These are phyloP conservation scores for Rhamphomyia laevipes DNA, from an alignment of 2,888 invertebrate species.

Conservation along the genomic window DNA sequence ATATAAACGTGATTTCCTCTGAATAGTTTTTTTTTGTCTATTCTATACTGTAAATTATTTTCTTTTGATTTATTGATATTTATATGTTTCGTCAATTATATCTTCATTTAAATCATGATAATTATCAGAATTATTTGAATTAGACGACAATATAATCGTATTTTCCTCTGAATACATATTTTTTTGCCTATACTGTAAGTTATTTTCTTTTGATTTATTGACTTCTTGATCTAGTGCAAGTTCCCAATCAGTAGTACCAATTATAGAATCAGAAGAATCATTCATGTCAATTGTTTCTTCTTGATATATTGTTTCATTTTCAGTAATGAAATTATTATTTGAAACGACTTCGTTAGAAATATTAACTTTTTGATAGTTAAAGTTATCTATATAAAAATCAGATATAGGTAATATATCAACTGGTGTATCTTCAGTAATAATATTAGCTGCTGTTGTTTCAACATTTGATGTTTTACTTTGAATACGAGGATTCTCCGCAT, in stretches of 20 bases:
- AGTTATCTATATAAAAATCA: constrained; percentile 18
- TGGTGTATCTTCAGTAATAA: constrained; percentile 47
- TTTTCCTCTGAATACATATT: neutral
- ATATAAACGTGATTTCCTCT: too few relatives aligned
- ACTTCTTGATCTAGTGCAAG: constrained; percentile 46
- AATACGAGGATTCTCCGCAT: constrained; percentile 10
- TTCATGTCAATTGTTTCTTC: constrained; percentile 2
- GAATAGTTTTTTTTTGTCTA: constrained; percentile 1
- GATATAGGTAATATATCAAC: constrained; percentile 37
- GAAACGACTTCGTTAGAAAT: neutral
- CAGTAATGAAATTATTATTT: constrained; percentile 6
- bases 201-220: constrained; percentile 11
- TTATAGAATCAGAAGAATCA: constrained; percentile 19
- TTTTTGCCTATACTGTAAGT: constrained; percentile 14
- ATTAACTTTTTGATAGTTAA: constrained; percentile 5
- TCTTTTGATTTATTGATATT: constrained; percentile 13
- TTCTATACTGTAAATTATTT: constrained; percentile 14
- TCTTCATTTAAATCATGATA: too few relatives aligned
- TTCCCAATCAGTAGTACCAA: constrained; percentile 44
- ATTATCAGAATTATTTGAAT: too few relatives aligned
- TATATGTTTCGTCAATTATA: too few relatives aligned
- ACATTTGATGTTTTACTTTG: neutral
- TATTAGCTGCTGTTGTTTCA: constrained; percentile 15
- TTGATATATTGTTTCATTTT: neutral
- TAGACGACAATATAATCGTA: too few relatives aligned